These are phyloP conservation scores for Stercorarius parasiticus DNA, from an alignment of 2,113 vertebrate genomes.

Conservation along the genomic window DNA sequence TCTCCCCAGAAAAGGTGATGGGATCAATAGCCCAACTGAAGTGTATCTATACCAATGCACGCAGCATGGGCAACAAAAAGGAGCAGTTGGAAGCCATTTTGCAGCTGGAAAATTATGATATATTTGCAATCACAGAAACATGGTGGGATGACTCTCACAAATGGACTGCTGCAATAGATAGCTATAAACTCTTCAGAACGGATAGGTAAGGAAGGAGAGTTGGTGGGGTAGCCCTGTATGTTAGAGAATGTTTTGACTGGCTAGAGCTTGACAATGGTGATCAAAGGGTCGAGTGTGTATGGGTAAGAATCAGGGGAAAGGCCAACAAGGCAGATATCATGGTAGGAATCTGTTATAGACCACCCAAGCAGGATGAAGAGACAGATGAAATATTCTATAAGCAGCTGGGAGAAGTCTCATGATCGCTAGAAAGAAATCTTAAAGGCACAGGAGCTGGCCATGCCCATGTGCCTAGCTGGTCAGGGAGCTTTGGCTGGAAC, in stretches of 20 bases:
- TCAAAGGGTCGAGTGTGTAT: background rate
- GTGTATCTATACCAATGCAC: background rate
- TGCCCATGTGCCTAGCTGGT: background rate
- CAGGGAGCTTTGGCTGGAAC: background rate
- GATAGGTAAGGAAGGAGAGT: background rate
- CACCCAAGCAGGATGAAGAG: background rate
- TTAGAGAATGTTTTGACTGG: background rate
- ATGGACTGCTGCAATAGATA: background rate
- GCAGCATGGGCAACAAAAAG: background rate
- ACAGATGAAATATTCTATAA: background rate
- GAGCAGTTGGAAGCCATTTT: background rate
- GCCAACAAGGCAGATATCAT: background rate
- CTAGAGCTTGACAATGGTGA: background rate
- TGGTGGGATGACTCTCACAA: background rate
- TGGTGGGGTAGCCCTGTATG: background rate
- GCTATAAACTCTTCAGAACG: background rate
- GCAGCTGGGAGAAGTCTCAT: background rate
- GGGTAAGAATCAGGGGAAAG: background rate
- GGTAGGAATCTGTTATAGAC: background rate
- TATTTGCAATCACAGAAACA: background rate
- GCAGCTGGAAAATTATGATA: background rate
- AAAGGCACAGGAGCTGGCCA: background rate
- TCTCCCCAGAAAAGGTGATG: accelerated
- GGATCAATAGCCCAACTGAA: background rate
- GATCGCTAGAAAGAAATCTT: background rate